Evolutionary conservation across 2,797 vertebrate species (phyloP), one percentile per base, ranked within the genome.

Genomic region (Percopsis omiscomaycus): DNA sequence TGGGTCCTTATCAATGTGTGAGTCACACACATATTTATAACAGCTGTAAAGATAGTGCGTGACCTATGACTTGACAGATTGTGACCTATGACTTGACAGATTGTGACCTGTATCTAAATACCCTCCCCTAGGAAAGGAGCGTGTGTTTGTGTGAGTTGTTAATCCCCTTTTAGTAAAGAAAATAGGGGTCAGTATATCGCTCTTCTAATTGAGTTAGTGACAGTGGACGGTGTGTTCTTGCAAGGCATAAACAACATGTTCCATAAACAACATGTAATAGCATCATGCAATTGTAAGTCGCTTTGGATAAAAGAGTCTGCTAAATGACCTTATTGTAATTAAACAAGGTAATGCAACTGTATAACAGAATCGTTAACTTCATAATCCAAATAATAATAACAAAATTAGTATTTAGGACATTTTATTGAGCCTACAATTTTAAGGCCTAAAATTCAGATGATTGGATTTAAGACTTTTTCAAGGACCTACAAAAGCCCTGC

Each of bases 1-100:
- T 37, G 32, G 0, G 32, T 37, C 14, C 14, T n/a, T 16, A 16
- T 15, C 14, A 16, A 8, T 15, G 49, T 6, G 15, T 51, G 47
- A 3, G 55, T 10, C 13, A 16, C 8, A 16, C 77, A 64, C 77
- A 64, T 76, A 75, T 85, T 82, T 83, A 72, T 80, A 80, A 59
- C 71, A 60, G 28, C 29, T 3, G 48, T 50, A 62, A 57, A 74
- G 60, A 58, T 53, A 22, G 50, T 45, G 69, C 64, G 67, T 66
- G 55, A 22, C 22, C 15, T 16, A 10, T 32, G 30, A 74, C 59
- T 63, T 60, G 59, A 71, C 73, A 69, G 30, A 69, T 37, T 63
- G 69, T 77, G 78, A 77, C 68, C 64, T 55, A n/a, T 32, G 2
- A 74, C 59, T 63, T 60, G 59, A 71, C 73, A 69, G 30, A 70